Percentiles rank a stretch among this genome's conserved stretches.
phyloP scores from a whole-genome alignment of 2,797 vertebrate species.

The Leuciscus waleckii region DNA sequence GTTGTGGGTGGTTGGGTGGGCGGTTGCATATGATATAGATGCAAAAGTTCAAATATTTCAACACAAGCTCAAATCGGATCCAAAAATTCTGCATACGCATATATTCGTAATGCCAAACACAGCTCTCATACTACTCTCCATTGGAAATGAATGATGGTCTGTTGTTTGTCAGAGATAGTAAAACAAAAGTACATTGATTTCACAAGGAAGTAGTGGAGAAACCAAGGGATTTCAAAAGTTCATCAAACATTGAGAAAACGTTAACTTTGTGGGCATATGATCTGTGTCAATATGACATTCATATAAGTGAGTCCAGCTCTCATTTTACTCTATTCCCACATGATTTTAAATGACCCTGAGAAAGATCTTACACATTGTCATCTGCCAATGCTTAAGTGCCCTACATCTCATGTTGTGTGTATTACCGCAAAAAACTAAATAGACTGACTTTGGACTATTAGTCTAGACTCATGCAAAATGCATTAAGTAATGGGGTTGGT shows the following conservation, averaged over 20 bases:
- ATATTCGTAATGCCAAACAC: neutral
- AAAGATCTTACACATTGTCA: constrained; percentile 5
- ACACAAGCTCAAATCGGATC: neutral
- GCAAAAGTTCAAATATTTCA: neutral
- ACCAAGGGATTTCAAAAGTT: neutral
- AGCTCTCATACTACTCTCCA: neutral
- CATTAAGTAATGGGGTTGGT: neutral
- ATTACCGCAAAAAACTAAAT: neutral
- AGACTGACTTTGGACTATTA: constrained; percentile 7
- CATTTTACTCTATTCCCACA: neutral
- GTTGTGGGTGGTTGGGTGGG: neutral
- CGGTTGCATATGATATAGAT: neutral
- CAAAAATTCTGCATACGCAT: neutral
- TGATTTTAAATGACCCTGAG: constrained; percentile 3
- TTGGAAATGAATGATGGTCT: neutral
- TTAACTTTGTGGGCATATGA: neutral
- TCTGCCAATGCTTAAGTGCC: neutral
- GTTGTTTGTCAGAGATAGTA: neutral
- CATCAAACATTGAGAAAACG: neutral
- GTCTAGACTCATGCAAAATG: constrained; percentile 10
- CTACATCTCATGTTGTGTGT: constrained; percentile 8
- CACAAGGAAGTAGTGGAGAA: neutral
- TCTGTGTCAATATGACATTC: neutral
- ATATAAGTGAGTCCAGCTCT: neutral
- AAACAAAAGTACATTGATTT: neutral